Evolutionary conservation across 2,888 invertebrate genomes (phyloP).

Genomic region (Acrocyrtus sp.): DNA sequence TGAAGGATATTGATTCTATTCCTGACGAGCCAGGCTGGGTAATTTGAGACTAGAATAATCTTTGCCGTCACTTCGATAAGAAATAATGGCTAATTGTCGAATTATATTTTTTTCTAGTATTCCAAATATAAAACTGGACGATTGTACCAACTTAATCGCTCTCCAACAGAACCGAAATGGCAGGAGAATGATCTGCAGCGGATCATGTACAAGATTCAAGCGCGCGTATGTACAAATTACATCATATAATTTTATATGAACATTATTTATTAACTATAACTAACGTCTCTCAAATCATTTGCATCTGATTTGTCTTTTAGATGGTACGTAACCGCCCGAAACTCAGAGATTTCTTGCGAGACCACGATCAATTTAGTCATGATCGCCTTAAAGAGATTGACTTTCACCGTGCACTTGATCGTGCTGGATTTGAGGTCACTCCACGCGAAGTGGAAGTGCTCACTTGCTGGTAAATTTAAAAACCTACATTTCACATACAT

Average conservation of each 20-base stretch:
- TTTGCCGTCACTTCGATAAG: too few species aligned
- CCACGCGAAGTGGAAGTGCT: conserved; percentile 77
- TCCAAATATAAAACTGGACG: conserved; percentile 58
- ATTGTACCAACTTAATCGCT: conserved; percentile 56
- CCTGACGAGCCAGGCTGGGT: conserved; percentile 65
- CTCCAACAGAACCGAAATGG: conserved; percentile 59
- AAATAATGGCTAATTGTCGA: too few species aligned
- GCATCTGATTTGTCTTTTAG: conserved; percentile 31
- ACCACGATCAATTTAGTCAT: conserved; percentile 58
- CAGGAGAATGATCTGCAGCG: conserved; percentile 61
- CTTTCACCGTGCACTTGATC: conserved; percentile 77
- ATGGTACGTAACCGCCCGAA: conserved; percentile 59
- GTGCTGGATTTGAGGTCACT: conserved; percentile 75
- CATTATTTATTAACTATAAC: background rate
- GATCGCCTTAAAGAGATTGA: conserved; percentile 66
- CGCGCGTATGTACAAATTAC: conserved; percentile 55
- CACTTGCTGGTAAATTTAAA: conserved; percentile 74
- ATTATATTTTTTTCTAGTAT: conserved; percentile 52
- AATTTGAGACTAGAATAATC: too few species aligned
- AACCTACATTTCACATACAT: background rate
- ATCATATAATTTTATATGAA: background rate
- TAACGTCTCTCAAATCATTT: too few species aligned
- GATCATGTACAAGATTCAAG: conserved; percentile 62
- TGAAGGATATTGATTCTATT: conserved; percentile 73
- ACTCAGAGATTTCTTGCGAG: conserved; percentile 56